Conservation (phyloP, 1,140 invertebrate genomes). For the Drosophila insularis region DNA sequence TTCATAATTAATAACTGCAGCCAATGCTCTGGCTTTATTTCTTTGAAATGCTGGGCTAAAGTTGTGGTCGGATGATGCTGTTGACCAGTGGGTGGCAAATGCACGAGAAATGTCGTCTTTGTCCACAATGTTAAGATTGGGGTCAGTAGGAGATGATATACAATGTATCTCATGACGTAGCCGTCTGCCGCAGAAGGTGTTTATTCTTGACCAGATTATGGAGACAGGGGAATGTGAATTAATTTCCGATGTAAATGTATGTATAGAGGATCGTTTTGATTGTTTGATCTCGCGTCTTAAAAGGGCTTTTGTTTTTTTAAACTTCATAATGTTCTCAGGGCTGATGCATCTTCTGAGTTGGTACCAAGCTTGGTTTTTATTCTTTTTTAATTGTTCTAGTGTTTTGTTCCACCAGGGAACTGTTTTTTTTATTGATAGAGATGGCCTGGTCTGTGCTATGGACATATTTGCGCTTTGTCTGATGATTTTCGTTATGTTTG, state of each 20-base stretch:
- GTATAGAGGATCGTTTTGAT: too few species aligned
- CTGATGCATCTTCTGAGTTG: neutral
- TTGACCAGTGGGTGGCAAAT: neutral
- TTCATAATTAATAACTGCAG: constrained; percentile 1
- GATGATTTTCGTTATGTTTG: too few species aligned
- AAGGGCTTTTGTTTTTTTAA: constrained; percentile 1
- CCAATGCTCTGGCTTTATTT: neutral
- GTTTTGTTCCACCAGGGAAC: neutral
- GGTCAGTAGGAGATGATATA: too few species aligned
- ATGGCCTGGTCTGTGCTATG: too few species aligned
- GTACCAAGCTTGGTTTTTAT: neutral
- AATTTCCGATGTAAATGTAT: too few species aligned
- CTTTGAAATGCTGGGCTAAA: neutral
- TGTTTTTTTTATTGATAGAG: constrained; percentile 29
- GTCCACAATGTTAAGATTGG: too few species aligned
- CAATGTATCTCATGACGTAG: too few species aligned
- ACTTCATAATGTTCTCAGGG: neutral
- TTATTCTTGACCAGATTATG: too few species aligned
- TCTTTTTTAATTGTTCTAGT: neutral
- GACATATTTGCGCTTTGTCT: too few species aligned
- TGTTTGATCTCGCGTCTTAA: neutral
- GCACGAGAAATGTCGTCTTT: neutral
- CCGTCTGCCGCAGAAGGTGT: too few species aligned
- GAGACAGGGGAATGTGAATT: too few species aligned
- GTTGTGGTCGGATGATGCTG: neutral